Evolutionary conservation across 2,113 vertebrate genomes (phyloP), one percentile per base, ranked within the genome.

Genomic region (Phaetusa simplex): DNA sequence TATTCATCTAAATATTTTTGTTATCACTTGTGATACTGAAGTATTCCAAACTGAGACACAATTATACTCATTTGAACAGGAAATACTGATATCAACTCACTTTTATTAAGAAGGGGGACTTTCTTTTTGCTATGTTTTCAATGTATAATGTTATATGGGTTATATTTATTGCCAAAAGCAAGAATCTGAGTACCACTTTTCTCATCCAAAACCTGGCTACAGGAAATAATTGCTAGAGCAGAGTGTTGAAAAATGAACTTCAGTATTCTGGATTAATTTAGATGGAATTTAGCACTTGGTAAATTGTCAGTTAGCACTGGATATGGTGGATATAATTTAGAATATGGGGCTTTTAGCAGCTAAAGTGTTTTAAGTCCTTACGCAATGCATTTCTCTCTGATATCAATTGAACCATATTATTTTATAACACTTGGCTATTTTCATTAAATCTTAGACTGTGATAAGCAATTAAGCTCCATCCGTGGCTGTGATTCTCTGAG

Each of bases 1-100:
- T 93, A 96, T 97, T 98, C 98, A 98, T 95, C 82, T 93, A 96
- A 97, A 93, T 89, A 89, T 80, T 96, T 97, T 92, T 92, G 94
- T 85, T 96, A 79, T 72, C 74, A 27, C 72, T 95, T 82, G 69
- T 61, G 86, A 82, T 90, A 93, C 95, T 81, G n/a, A 96, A 96
- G 82, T 93, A 66, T 83, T 91, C 70, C 93, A 96, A 95, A 95
- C 86, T 61, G 77, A 88, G 50, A 67, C 64, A 74, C 69, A 72
- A 81, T 97, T 97, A 95, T 95, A 32, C 92, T 97, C 20, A 96
- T 97, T 97, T 97, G 40, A 80, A 50, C 50, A 49, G 71, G 74
- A 96, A 87, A 93, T 89, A 89, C 92, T 89, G 97, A 72, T 23
- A 90, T 94, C 70, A 82, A 43, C 47, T 92, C 66, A 56, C 34